Base-by-base conservation (phyloP, 1,140 invertebrate species). In the Nomia melanderi region DNA sequence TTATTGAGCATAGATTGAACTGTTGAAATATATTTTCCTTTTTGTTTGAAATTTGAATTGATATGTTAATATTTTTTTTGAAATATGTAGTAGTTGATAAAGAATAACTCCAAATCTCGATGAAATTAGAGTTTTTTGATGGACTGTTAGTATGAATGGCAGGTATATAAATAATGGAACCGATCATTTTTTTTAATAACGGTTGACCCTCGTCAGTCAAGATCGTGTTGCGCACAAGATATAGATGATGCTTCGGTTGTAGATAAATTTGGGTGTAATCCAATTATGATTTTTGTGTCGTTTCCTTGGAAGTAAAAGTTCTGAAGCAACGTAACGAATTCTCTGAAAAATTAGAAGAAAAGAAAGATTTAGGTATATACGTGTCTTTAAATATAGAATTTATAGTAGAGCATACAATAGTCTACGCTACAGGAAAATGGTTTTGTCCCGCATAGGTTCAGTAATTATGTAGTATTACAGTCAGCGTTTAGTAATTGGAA, bases 141-240 rank as follows among this genome's bases (percentile, higher is more conserved):
- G 47, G 44, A 47, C 33, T 56, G 60, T 25, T 44, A 60, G 8
- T 14, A 9, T 57, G 17, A n/a, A 39, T 27, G 27, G 44, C 36
- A 31, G 36, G 63, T 54, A 39, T 39, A 39, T 6, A 78, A 72
- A 78, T 67, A 78, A 80, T n/a, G 25, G 66, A 25, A 2, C 36
- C 44, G 39, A 82, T 76, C 27, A 70, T 81, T 79, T 81, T 69
- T 23, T 7, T 69, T 41, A 79, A 70, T 25, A 66, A 60, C 27
- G 41, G 71, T 80, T 47, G 70, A 81, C 70, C 57, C 63, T 60
- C 78, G 69, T 81, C 76, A 69, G 36, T 69, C 41, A 54, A 76
- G 59, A 70, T 82, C 36, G 23, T 70, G 50, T 20, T 53, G 31
- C 53, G 17, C 36, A 62, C 39, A 23, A 71, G 53, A 23, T 54